Conservation (phyloP, 2,888 invertebrate genomes). For the Matsumyia berberina region DNA sequence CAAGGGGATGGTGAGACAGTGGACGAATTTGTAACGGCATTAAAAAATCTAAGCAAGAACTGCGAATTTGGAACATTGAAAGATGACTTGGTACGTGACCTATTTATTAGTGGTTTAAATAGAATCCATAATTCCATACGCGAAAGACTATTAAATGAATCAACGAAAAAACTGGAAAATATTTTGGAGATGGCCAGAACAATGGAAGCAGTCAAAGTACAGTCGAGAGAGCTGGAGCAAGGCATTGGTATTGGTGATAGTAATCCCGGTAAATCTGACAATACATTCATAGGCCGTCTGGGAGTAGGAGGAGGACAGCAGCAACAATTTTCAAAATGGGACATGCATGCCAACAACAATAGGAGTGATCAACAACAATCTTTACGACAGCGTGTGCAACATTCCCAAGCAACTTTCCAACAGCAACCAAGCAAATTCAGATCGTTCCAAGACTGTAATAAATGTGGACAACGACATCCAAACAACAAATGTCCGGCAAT, state of each 20-base stretch:
- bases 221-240: no score
- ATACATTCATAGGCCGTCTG: no score
- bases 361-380: not conserved
- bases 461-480: not conserved
- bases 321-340: not conserved
- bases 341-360: not conserved
- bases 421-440: not conserved
- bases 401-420: not conserved
- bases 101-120: constrained; percentile 21
- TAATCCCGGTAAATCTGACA: no score
- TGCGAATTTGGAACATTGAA: constrained; percentile 14
- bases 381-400: no score
- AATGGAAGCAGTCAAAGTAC: no score
- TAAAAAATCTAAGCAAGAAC: constrained; percentile 7
- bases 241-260: no score
- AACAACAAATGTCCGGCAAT: not conserved
- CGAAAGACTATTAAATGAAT: constrained; percentile 24
- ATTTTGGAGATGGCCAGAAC: constrained; percentile 3
- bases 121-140: constrained; percentile 7
- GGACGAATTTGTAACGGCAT: constrained; percentile 29
- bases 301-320: no score
- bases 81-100: constrained; percentile 6
- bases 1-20: constrained; percentile 16
- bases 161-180: constrained; percentile 10
- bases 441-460: not conserved